phyloP scores from a whole-genome alignment of 2,797 vertebrate species.

The Enteromius treurensis region DNA sequence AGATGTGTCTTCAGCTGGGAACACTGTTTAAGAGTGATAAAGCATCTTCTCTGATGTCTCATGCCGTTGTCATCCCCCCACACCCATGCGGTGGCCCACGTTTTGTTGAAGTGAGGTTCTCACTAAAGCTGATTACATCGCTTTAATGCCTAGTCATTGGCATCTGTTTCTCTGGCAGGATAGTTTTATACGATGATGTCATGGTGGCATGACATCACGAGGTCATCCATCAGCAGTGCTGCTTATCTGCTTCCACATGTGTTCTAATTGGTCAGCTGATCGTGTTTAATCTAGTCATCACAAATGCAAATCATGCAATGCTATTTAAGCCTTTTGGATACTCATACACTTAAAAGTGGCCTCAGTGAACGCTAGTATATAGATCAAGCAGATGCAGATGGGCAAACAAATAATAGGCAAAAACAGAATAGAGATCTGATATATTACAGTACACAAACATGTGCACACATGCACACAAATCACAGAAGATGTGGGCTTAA shows the following conservation, averaged over 20 bases:
- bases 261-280: constrained; percentile 20
- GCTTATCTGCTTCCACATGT: constrained; percentile 8
- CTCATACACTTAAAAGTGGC: neutral
- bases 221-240: constrained; percentile 39
- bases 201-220: constrained; percentile 45
- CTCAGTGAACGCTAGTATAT: neutral
- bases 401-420: constrained; percentile 28
- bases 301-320: neutral
- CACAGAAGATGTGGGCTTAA: constrained; percentile 13
- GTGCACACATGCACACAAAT: neutral
- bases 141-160: constrained; percentile 27
- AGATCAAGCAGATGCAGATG: neutral
- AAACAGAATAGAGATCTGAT: neutral
- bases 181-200: constrained; percentile 49
- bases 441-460: neutral
- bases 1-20: neutral
- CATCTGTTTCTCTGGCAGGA: constrained; percentile 17
- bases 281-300: constrained; percentile 32
- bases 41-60: constrained; percentile 39
- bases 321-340: neutral
- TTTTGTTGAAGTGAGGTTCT: constrained; percentile 18
- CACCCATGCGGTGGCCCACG: neutral
- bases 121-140: constrained; percentile 52
- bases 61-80: constrained; percentile 47
- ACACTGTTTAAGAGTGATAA: constrained; percentile 24